These are phyloP conservation scores for Apaloderma vittatum DNA, from an alignment of 2,113 vertebrate species.

Conservation along the genomic window DNA sequence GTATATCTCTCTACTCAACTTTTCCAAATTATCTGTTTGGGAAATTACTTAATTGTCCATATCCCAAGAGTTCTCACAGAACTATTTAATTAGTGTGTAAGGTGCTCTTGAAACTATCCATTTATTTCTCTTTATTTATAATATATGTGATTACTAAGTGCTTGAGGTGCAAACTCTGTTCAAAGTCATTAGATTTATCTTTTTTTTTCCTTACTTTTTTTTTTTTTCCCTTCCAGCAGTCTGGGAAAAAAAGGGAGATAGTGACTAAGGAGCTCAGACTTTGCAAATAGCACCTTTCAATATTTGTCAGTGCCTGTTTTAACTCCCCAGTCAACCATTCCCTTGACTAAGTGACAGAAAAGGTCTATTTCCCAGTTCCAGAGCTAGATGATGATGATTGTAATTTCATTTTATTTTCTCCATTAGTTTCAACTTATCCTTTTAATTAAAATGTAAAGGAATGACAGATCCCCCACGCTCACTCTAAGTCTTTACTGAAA, in stretches of 20 bases:
- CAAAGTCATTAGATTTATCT: slow-evolving; percentile 21
- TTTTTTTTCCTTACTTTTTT: neutral
- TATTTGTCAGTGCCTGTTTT: neutral
- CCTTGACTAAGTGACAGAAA: slow-evolving; percentile 10
- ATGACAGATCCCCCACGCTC: slow-evolving; percentile 34
- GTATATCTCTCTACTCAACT: neutral
- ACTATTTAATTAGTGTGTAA: slow-evolving; percentile 59
- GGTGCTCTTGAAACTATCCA: slow-evolving; percentile 27
- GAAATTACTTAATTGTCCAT: slow-evolving; percentile 49
- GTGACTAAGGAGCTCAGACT: neutral
- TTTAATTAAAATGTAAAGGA: slow-evolving; percentile 69
- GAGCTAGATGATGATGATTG: slow-evolving; percentile 7
- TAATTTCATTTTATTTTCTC: slow-evolving; percentile 51
- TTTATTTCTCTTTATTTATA: slow-evolving; percentile 58
- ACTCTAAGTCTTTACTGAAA: slow-evolving; percentile 27
- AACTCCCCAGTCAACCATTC: neutral
- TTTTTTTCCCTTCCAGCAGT: neutral
- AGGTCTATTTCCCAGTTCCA: slow-evolving; percentile 19
- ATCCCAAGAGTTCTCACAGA: slow-evolving; percentile 18
- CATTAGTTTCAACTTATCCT: slow-evolving; percentile 53
- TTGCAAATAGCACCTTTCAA: neutral
- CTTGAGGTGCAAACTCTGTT: neutral
- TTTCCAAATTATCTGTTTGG: slow-evolving; percentile 59
- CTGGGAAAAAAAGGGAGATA: neutral
- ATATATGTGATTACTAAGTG: slow-evolving; percentile 17